Percentiles rank a stretch among this genome's conserved stretches.
These are phyloP conservation scores for Echeneis naucrates DNA, from an alignment of 2,797 vertebrate genomes.

Conservation along the genomic window DNA sequence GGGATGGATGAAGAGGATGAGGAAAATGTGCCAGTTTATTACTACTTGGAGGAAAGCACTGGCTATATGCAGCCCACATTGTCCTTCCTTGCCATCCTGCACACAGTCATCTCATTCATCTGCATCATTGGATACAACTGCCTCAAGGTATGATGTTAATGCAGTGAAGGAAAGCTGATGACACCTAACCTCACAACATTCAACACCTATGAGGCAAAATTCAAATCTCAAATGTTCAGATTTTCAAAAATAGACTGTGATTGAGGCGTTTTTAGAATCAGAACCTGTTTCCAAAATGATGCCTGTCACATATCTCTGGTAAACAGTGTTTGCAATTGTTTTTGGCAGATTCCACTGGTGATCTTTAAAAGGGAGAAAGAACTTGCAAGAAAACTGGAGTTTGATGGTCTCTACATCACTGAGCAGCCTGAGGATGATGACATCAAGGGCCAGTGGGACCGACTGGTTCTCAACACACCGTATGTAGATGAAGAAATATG, in stretches of 20 bases:
- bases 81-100: conserved; percentile 86
- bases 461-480: conserved; percentile 94
- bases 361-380: conserved; percentile 97
- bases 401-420: conserved; percentile 94
- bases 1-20: conserved; percentile 81
- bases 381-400: conserved; percentile 94
- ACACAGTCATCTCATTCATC: conserved; percentile 94
- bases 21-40: conserved; percentile 90
- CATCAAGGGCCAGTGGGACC: conserved; percentile 95
- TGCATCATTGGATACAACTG: conserved; percentile 98
- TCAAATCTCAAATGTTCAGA: neutral
- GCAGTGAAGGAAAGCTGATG: neutral
- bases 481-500: conserved; percentile 67
- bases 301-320: neutral
- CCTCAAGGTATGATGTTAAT: conserved; percentile 86
- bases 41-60: conserved; percentile 94
- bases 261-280: neutral
- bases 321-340: neutral
- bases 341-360: conserved; percentile 90
- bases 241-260: too few relatives aligned
- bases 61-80: conserved; percentile 96
- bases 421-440: conserved; percentile 96
- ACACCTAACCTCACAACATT: neutral
- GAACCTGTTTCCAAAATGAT: neutral
- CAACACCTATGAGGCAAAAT: neutral